phyloP scores from a whole-genome alignment of 2,888 invertebrate genomes.

The Conomelus anceps region DNA sequence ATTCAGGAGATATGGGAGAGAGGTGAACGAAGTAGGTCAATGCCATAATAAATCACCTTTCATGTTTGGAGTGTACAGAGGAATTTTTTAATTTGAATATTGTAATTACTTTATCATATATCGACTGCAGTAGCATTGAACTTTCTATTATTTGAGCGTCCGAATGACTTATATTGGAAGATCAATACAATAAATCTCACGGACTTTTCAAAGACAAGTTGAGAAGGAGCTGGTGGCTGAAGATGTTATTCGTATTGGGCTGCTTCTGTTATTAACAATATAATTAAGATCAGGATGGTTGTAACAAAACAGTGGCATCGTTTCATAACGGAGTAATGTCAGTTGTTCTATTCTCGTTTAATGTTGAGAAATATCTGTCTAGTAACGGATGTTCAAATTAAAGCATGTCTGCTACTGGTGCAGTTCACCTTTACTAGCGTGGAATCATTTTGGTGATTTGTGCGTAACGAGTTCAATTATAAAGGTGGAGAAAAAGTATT shows the following conservation, averaged over 20 bases:
- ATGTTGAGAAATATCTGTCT: neutral
- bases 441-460: neutral
- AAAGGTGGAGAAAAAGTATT: neutral
- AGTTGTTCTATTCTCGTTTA: neutral
- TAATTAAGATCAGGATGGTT: neutral
- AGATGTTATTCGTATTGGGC: neutral
- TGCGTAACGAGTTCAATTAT: neutral
- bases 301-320: neutral
- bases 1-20: neutral
- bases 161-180: neutral
- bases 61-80: neutral
- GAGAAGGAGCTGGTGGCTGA: neutral
- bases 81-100: neutral
- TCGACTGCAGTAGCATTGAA: neutral
- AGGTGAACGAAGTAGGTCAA: neutral
- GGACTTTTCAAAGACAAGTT: neutral
- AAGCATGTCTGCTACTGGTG: neutral
- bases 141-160: neutral
- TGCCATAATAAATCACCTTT: neutral
- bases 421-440: neutral
- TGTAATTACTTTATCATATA: neutral
- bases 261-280: neutral
- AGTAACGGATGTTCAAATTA: neutral
- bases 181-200: neutral
- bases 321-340: neutral